Base-by-base conservation (phyloP, 1,140 invertebrate species). In the Achatina immaculata region DNA sequence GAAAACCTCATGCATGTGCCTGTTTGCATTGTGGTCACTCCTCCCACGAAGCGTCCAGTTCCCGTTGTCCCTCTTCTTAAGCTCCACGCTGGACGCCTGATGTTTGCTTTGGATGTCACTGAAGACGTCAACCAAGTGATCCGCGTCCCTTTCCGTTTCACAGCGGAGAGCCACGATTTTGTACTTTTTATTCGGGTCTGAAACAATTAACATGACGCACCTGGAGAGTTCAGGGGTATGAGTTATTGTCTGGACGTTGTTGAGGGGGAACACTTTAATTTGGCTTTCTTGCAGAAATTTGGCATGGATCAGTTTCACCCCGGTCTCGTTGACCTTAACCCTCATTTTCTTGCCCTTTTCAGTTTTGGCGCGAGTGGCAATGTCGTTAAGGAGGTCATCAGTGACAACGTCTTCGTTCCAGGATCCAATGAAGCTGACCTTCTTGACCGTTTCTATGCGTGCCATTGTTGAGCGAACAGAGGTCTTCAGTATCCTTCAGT, bases 1-100 rank as follows among this genome's bases (percentile, higher is more conserved):
- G 43, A 82, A 81, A 42, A 86, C 62, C 6, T 84, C 81, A 28
- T 55, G 65, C 21, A 85, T 55, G 51, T 86, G 84, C 21, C 84
- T 65, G 68, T 82, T 83, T 42, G 83, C 80, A 31, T 83, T 82
- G 16, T 77, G 71, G 3, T 74, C 65, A 42, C 43, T 83, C 51
- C 84, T 78, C 9, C 83, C 81, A 11, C 86, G 80, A 19, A 87
- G 76, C 0, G 86, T 88, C 85, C 86, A 88, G 74, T 88, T 88
- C 36, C 83, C 85, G 71, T 84, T 84, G 3, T 85, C 82, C 9
- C 77, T 58, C 43, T 81, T 73, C 72, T 74, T 81, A 0, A 86
- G 48, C 80, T 85, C 84, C 7, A 86, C 80, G 75, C 86, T 83
- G 42, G 79, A 80, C 14, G 75, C 62, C 11, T 80, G 65, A 7